Evolutionary conservation across 2,888 invertebrate genomes (phyloP), one percentile per base, ranked within the genome.

Genomic region (Chalcis sispes): DNA sequence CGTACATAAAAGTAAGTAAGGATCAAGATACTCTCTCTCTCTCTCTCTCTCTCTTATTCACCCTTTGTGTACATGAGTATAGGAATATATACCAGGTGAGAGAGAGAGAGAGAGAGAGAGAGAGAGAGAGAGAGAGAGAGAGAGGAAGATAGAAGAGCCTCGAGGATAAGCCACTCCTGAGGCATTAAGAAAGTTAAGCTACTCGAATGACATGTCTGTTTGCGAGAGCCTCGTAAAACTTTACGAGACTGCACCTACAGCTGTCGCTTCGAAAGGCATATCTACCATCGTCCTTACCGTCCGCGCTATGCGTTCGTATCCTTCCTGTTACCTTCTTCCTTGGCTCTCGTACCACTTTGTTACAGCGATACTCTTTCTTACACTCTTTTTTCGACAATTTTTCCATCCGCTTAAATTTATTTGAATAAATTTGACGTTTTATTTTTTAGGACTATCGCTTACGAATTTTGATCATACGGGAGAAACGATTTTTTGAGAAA

Each of bases 181-280:
- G 79, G 77, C 79, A 79, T 79, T 81, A 79, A 81, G 73, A 75
- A 70, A 77, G 79, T 78, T 75, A 79, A 77, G 74, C 77, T 73
- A 65, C 70, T 77, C 77, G 75, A 80, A 80, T 73, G 77, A 78
- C 79, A 76, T 77, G 78, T 76, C 78, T 74, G 73, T 52, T 72
- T 67, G 73, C 65, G 72, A 75, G 77, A 71, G 61, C 56, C 77
- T 79, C 79, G 76, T 80, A 79, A 80, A 80, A 77, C 66, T 80
- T 78, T 73, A 79, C 73, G 71, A 73, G 56, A 56, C 61, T 54
- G 27, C 62, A 54, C 36, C 54, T 67, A 62, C 54, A 54, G 54
- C 62, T 58, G 27, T 8, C 13, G 50, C 5, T 42, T 1, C 32
- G 32, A 23, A 13, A 13, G 7, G 48, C 32, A 25, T 61, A 59